phyloP scores from a whole-genome alignment of 2,113 vertebrate genomes.

The Erinaceus europaeus region DNA sequence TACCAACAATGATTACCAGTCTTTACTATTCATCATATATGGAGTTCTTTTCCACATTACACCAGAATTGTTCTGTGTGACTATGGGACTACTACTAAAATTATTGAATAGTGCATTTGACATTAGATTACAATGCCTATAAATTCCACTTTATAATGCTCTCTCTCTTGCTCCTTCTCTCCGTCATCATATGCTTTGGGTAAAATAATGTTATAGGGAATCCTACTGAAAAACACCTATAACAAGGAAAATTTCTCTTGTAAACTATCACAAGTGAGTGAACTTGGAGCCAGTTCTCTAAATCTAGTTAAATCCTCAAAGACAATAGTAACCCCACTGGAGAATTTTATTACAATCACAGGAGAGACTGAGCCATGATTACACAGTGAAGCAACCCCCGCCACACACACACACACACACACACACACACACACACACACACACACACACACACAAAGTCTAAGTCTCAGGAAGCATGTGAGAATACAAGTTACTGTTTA shows the following conservation, averaged over 20 bases:
- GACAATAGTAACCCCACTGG: too few species aligned
- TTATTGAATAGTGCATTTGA: background rate
- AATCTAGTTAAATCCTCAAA: background rate
- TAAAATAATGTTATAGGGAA: background rate
- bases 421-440: background rate
- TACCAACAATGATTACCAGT: fast-evolving
- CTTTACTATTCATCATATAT: background rate
- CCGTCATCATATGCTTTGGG: background rate
- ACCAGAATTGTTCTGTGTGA: background rate
- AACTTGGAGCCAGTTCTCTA: background rate
- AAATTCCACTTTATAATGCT: background rate
- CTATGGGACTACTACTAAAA: background rate
- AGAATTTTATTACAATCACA: background rate
- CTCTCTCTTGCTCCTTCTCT: background rate
- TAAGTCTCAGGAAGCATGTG: background rate
- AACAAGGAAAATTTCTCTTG: background rate
- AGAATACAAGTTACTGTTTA: background rate
- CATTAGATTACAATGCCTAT: background rate
- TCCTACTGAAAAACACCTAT: background rate
- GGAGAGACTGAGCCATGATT: background rate
- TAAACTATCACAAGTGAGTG: background rate
- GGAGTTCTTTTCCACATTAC: background rate
- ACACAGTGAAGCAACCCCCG: background rate
- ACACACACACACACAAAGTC: too few species aligned
- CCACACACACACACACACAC: too few species aligned